phyloP scores from a whole-genome alignment of 2,797 vertebrate genomes.

The Chaunax sp. region DNA sequence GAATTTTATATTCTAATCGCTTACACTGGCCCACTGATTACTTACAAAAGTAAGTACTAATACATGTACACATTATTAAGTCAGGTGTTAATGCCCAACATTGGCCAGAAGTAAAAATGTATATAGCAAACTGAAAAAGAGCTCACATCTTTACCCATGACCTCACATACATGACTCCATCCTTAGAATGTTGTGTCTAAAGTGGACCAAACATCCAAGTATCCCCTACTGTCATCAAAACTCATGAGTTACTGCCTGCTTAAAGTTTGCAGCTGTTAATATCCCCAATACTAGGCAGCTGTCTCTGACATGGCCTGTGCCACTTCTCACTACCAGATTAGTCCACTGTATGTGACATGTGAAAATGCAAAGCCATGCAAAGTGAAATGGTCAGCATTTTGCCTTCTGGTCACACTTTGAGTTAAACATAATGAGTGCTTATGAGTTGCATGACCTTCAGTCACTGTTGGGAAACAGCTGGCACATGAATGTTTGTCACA shows the following conservation, averaged over 20 bases:
- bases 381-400: constrained; percentile 47
- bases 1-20: background rate
- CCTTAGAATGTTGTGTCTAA: constrained; percentile 41
- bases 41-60: background rate
- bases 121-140: background rate
- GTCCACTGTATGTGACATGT: constrained; percentile 37
- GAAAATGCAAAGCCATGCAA: constrained; percentile 48
- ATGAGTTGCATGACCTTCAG: constrained; percentile 25
- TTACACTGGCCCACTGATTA: background rate
- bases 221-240: constrained; percentile 64
- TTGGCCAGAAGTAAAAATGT: background rate
- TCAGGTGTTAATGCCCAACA: background rate
- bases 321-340: constrained; percentile 63
- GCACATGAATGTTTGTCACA: constrained; percentile 10
- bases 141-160: constrained; percentile 43
- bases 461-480: constrained; percentile 8
- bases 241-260: constrained; percentile 64
- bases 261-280: constrained; percentile 79
- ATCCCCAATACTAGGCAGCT: constrained; percentile 73
- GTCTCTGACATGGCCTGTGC: constrained; percentile 53
- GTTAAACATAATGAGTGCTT: constrained; percentile 26
- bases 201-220: constrained; percentile 46
- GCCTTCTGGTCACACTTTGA: constrained; percentile 16
- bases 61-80: no score
- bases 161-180: constrained; percentile 27